Percentiles rank a stretch among this genome's conserved stretches.
Conservation (phyloP, 37 sponge, comb jelly and placozoan genomes). For the Mnemiopsis leidyi region DNA sequence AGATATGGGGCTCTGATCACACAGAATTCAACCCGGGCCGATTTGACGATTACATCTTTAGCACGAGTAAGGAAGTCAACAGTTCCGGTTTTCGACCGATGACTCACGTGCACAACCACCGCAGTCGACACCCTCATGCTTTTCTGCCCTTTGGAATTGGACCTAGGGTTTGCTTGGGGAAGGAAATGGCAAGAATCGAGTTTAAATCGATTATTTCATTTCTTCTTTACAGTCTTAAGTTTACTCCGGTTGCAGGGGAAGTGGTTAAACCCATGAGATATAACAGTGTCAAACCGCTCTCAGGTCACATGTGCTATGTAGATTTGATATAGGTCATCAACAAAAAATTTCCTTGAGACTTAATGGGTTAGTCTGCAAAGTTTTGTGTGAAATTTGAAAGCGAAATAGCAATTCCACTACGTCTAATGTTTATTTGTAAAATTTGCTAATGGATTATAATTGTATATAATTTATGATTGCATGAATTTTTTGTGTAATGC, state of each 20-base stretch:
- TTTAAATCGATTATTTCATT: not conserved
- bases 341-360: too few relatives aligned
- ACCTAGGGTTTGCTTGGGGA: not conserved
- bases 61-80: not conserved
- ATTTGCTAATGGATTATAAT: too few relatives aligned
- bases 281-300: not conserved
- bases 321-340: not conserved
- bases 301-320: not conserved
- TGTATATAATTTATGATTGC: too few relatives aligned
- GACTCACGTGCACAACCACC: not conserved
- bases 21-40: not conserved
- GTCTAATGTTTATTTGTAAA: too few relatives aligned
- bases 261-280: not conserved
- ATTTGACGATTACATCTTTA: not conserved
- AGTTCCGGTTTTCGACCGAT: not conserved
- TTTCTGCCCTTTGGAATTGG: conserved; percentile 18
- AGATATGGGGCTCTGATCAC: not conserved
- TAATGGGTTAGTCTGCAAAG: too few relatives aligned
- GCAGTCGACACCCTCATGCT: not conserved
- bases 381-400: too few relatives aligned
- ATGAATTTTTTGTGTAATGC: too few relatives aligned
- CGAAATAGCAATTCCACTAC: too few relatives aligned
- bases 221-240: not conserved
- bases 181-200: conserved; percentile 2
- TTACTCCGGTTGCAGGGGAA: not conserved